phyloP scores from a whole-genome alignment of 1,140 invertebrate genomes.

The Anastatus disparis region DNA sequence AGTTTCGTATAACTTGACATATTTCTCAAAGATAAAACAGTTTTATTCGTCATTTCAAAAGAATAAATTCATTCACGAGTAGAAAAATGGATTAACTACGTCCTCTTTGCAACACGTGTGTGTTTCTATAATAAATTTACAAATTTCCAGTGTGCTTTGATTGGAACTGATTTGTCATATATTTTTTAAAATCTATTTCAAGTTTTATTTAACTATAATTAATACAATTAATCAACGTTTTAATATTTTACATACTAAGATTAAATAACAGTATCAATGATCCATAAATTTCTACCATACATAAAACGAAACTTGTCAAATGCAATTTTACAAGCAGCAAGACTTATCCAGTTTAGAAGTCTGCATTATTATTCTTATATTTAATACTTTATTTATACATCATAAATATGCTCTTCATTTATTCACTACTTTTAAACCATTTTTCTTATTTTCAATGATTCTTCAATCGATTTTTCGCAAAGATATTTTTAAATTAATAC shows the following conservation, averaged over 20 bases:
- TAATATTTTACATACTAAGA: constrained; percentile 33
- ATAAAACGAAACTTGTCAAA: constrained; percentile 29
- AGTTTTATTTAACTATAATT: constrained; percentile 1
- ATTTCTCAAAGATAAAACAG: not conserved
- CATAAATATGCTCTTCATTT: constrained; percentile 21
- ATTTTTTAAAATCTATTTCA: not conserved
- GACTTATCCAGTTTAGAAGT: not conserved
- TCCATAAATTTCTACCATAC: constrained; percentile 31
- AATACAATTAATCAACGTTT: constrained; percentile 34
- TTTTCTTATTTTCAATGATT: constrained; percentile 1
- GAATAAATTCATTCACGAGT: constrained; percentile 6
- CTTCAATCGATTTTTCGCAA: not conserved
- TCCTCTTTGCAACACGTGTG: not conserved
- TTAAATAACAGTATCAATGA: constrained; percentile 31
- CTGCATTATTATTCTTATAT: constrained; percentile 1
- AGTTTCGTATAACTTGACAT: constrained; percentile 19
- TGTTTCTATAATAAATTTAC: constrained; percentile 25
- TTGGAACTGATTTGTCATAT: constrained; percentile 23
- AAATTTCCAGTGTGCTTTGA: constrained; percentile 16
- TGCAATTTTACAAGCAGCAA: constrained; percentile 39
- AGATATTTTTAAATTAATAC: not conserved
- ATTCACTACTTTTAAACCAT: not conserved
- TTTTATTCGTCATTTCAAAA: not conserved
- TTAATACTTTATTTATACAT: constrained; percentile 37
- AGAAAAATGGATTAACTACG: constrained; percentile 8